These are phyloP conservation scores for Anguilla megastoma DNA, from an alignment of 2,797 vertebrate genomes.

Conservation along the genomic window DNA sequence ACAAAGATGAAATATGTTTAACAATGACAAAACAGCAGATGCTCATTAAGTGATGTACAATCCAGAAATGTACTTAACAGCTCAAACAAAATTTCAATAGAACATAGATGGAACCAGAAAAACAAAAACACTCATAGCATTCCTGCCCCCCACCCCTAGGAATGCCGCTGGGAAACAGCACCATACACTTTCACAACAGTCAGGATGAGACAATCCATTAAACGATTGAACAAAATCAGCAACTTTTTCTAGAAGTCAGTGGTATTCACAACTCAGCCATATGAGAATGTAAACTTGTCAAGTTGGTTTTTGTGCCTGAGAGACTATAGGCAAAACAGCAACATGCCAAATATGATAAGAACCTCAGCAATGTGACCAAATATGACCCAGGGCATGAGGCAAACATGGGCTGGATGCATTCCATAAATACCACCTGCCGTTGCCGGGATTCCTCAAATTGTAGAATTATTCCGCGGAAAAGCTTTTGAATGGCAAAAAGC, in stretches of 20 bases:
- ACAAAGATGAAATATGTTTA: background rate
- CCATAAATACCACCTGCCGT: constrained; percentile 58
- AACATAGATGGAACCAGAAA: background rate
- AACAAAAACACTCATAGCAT: background rate
- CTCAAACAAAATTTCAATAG: background rate
- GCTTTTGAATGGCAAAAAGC: constrained; percentile 61
- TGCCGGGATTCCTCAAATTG: constrained; percentile 56
- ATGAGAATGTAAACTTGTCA: constrained; percentile 49
- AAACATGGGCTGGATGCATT: constrained; percentile 66
- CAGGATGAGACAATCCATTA: background rate
- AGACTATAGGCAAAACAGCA: constrained; percentile 42
- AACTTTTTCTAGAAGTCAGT: constrained; percentile 6
- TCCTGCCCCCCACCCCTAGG: background rate
- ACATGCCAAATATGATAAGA: constrained; percentile 51
- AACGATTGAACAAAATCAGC: background rate
- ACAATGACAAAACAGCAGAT: background rate
- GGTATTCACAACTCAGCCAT: constrained; percentile 7
- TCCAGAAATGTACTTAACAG: background rate
- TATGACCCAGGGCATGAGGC: constrained; percentile 43
- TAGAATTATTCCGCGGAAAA: constrained; percentile 57
- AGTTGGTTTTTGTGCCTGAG: constrained; percentile 35
- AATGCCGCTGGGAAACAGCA: background rate
- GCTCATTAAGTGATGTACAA: background rate
- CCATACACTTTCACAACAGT: constrained; percentile 1
- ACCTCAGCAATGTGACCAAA: constrained; percentile 43